Base-by-base conservation (phyloP, 1,140 invertebrate genomes). In the Cyclargus thomasi region DNA sequence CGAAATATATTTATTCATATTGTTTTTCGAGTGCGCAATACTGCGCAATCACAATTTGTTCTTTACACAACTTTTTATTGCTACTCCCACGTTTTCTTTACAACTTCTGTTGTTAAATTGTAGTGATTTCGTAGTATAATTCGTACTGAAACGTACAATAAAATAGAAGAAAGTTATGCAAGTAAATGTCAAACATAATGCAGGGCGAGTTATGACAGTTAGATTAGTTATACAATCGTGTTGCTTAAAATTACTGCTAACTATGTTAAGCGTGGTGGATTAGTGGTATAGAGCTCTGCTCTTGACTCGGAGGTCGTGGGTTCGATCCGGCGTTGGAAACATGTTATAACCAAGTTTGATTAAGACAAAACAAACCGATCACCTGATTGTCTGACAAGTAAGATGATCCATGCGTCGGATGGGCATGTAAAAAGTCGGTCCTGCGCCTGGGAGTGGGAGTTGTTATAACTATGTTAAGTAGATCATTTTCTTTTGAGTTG, bases 41-140 rank as follows among this genome's bases (percentile, higher is more conserved):
- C 29, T 29, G 29, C 29, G 39, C 39, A 47, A 47, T 47, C 14
- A 1, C 10, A 47, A 47, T 47, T 29, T 11, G 39, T 59, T 59
- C 17, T 57, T 59, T 59, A 17, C 55, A 59, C 55, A 59, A 59
- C 55, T 20, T 59, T 59, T 59, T 59, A 59, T 21, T 59, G 7
- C n/a, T 3, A 20, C 55, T 59, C 55, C 55, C 55, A 59, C 55
- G 55, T 59, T 59, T 59, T 59, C 55, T 59, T 59, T 59, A 21
- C 18, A 59, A 21, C 18, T 59, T 59, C 55, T 21, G 55, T 59
- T 7, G 55, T 20, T 20, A 17, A 18, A 21, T 20, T 21, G 55
- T 21, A 59, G 20, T 20, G 0, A 59, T 59, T 59, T 59, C 55
- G 55, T 59, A 16, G 39, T 22, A 59, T 11, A 59, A 11, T 59